Conservation (phyloP, 1,140 invertebrate genomes). For the Calliopsis andreniformis region DNA sequence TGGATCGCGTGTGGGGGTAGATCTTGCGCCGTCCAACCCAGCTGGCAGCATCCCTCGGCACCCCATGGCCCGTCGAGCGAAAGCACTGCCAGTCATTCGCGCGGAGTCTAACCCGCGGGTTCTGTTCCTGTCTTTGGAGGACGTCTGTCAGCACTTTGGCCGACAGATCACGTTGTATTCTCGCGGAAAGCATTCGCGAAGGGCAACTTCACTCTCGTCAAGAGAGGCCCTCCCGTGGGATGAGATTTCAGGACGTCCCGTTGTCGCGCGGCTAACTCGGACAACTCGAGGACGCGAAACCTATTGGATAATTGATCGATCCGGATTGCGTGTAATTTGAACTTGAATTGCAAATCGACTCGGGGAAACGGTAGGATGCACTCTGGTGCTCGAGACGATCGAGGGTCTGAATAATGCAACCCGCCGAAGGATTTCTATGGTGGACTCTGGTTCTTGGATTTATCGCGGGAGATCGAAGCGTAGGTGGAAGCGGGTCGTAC, state of each 20-base stretch:
- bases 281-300: not conserved
- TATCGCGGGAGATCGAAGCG: constrained; percentile 4
- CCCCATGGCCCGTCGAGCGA: constrained; percentile 62
- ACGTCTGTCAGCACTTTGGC: constrained; percentile 17
- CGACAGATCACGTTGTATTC: constrained; percentile 13
- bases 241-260: constrained; percentile 1
- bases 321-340: not conserved
- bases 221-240: not conserved
- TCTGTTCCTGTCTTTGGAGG: constrained; percentile 52
- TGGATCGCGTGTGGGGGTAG: constrained; percentile 70
- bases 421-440: not conserved
- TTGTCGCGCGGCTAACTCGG: not conserved
- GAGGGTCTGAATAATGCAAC: constrained; percentile 2
- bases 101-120: constrained; percentile 75
- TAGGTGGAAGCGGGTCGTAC: not conserved
- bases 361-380: not conserved
- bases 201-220: not conserved
- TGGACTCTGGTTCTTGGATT: not conserved
- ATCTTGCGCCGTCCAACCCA: constrained; percentile 79
- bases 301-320: not conserved
- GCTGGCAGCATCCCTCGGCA: constrained; percentile 78
- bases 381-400: not conserved
- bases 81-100: constrained; percentile 77
- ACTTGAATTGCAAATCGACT: too few species aligned
- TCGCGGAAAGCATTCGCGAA: not conserved